Evolutionary conservation across 2,113 vertebrate species (phyloP).

Genomic region (Condylura cristata): DNA sequence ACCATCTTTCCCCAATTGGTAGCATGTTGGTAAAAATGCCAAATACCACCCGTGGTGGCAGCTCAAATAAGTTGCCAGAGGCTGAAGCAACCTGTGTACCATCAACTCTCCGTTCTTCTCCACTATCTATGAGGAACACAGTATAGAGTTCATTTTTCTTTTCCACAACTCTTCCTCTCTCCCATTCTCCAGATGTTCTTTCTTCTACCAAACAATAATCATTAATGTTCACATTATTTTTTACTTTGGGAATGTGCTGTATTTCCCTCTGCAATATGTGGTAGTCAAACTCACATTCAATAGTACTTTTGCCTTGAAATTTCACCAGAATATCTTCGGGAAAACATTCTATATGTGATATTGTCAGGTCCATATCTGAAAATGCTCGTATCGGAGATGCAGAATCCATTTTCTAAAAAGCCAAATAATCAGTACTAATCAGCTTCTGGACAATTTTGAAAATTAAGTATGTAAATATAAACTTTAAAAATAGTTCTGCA

Average conservation of each 20-base stretch:
- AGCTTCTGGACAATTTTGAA: slow-evolving; percentile 26
- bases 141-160: slow-evolving; percentile 83
- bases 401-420: slow-evolving; percentile 87
- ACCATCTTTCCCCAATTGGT: slow-evolving; percentile 86
- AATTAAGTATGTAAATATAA: neutral
- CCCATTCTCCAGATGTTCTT: slow-evolving; percentile 87
- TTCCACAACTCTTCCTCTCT: slow-evolving; percentile 92
- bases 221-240: slow-evolving; percentile 81
- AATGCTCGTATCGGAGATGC: slow-evolving; percentile 63
- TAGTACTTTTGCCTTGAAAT: slow-evolving; percentile 90
- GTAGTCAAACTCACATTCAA: slow-evolving; percentile 91
- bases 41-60: slow-evolving; percentile 91
- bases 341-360: slow-evolving; percentile 90
- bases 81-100: slow-evolving; percentile 85
- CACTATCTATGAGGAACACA: slow-evolving; percentile 91
- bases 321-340: slow-evolving; percentile 88
- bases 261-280: slow-evolving; percentile 92
- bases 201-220: slow-evolving; percentile 94
- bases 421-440: slow-evolving; percentile 69
- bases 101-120: slow-evolving; percentile 86
- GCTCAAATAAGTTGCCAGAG: slow-evolving; percentile 87
- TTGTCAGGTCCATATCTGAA: slow-evolving; percentile 88
- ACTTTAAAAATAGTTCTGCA: slow-evolving; percentile 8
- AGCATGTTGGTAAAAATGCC: slow-evolving; percentile 94
- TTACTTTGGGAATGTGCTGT: slow-evolving; percentile 88